Evolutionary conservation across 2,113 vertebrate genomes (phyloP).

Genomic region (Leucoraja erinaceus): DNA sequence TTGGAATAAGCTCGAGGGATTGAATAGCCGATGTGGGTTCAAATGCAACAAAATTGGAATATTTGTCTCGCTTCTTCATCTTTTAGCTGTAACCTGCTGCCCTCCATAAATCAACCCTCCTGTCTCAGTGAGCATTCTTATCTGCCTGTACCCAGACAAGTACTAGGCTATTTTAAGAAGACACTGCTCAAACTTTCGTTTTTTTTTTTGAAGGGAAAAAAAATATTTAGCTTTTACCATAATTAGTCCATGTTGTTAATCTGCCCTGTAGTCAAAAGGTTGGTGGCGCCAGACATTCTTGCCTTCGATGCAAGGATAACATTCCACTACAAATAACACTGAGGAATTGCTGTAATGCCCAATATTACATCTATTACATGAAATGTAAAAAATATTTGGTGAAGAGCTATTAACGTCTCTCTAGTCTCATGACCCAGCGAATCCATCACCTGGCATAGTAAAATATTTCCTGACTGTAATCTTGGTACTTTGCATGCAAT

Average conservation of each 20-base stretch:
- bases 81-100: background rate
- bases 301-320: too few species aligned
- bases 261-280: too few species aligned
- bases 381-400: too few species aligned
- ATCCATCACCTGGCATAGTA: too few species aligned
- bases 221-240: background rate
- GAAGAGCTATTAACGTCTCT: too few species aligned
- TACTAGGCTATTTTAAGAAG: background rate
- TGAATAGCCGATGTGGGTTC: background rate
- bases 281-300: too few species aligned
- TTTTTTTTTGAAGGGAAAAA: background rate
- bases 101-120: background rate
- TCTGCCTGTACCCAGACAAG: background rate
- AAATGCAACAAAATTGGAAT: background rate
- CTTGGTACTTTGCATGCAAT: too few species aligned
- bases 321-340: too few species aligned
- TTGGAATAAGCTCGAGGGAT: background rate
- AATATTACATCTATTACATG: too few species aligned
- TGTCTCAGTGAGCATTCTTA: background rate
- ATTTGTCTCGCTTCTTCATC: background rate
- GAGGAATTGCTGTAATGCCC: too few species aligned
- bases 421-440: too few species aligned
- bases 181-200: background rate
- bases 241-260: background rate
- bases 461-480: too few species aligned